Evolutionary conservation across 35 echinoderm and acorn worm genomes (phyloP).

Genomic region (Holothuria glaberrima): DNA sequence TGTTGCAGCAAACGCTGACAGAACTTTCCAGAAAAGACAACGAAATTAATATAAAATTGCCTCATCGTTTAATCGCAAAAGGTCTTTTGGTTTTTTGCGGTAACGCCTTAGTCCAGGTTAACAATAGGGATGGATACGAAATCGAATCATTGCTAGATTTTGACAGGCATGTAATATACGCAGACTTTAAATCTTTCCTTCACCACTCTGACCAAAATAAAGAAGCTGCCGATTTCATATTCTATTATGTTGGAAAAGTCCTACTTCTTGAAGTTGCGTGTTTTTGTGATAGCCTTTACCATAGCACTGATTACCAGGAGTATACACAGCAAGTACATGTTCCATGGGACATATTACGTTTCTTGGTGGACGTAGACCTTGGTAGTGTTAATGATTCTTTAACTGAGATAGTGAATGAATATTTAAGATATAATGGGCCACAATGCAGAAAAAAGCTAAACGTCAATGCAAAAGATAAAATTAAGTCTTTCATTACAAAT

Average conservation of each 20-base stretch:
- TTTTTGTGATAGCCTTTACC: not conserved
- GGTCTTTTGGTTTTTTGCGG: conserved; percentile 14
- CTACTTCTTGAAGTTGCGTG: no score
- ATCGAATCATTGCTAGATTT: not conserved
- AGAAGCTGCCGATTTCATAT: not conserved
- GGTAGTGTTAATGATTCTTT: not conserved
- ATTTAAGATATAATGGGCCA: not conserved
- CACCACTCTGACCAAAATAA: not conserved
- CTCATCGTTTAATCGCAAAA: conserved; percentile 20
- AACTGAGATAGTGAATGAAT: not conserved
- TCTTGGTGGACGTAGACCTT: not conserved
- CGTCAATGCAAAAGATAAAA: not conserved
- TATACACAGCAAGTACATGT: not conserved
- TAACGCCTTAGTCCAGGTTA: no score
- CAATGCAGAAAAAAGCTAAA: not conserved
- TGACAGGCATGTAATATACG: not conserved
- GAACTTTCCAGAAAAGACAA: not conserved
- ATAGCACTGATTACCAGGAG: not conserved
- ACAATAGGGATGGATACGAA: no score
- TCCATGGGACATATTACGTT: not conserved
- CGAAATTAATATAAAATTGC: not conserved
- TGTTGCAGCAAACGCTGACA: not conserved
- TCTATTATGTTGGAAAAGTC: not conserved
- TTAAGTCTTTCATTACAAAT: not conserved
- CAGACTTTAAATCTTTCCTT: not conserved